phyloP scores from a whole-genome alignment of 2,797 vertebrate species.

The Triplophysa bombifrons region DNA sequence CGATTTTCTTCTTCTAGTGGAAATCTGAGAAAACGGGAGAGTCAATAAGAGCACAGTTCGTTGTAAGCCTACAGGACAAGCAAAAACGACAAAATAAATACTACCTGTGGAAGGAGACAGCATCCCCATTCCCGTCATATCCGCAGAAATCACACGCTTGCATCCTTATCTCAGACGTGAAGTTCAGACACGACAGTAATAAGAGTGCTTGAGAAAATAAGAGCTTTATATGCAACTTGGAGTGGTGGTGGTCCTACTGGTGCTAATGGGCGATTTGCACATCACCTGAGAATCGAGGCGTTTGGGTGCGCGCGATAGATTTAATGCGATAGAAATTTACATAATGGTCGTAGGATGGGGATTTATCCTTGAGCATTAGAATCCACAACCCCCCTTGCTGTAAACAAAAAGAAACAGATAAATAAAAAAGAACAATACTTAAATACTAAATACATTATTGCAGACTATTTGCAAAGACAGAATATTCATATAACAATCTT shows the following conservation, averaged over 20 bases:
- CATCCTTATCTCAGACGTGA: not conserved
- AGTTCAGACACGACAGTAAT: too few relatives aligned
- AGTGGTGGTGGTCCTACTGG: not conserved
- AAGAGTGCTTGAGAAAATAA: not conserved
- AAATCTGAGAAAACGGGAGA: slow-evolving; percentile 13
- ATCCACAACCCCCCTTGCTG: too few relatives aligned
- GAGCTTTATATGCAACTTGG: not conserved
- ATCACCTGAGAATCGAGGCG: not conserved
- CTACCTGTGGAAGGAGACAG: slow-evolving; percentile 35
- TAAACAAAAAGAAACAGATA: not conserved
- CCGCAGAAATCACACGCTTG: slow-evolving; percentile 22
- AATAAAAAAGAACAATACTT: not conserved
- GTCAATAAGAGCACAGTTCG: not conserved
- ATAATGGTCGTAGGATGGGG: not conserved
- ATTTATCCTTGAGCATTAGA: not conserved
- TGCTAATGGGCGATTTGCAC: not conserved
- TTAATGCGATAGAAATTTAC: not conserved
- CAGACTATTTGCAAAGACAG: too few relatives aligned
- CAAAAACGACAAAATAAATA: not conserved
- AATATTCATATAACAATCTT: too few relatives aligned
- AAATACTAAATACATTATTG: not conserved
- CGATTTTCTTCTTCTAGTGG: slow-evolving; percentile 29
- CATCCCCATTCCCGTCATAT: not conserved
- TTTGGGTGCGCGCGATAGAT: not conserved
- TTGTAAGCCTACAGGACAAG: not conserved